Conservation (phyloP, 2,888 invertebrate species). For the Criorhina ranunculi region DNA sequence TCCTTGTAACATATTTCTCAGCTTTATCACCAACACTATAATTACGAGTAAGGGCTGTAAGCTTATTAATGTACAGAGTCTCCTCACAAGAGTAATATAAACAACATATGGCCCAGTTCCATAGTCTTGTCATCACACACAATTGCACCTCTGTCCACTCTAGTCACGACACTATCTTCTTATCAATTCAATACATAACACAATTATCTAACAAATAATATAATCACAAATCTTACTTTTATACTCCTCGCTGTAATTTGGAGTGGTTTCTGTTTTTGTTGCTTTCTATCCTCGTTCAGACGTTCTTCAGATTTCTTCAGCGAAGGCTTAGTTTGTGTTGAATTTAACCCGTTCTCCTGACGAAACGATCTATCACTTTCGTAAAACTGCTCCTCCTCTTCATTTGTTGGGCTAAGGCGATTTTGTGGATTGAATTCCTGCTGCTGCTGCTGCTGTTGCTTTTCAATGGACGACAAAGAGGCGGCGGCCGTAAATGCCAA, state of each 20-base stretch:
- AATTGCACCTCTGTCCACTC: not conserved
- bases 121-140: not conserved
- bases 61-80: too few species aligned
- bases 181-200: conserved; percentile 34
- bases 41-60: too few species aligned
- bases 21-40: too few species aligned
- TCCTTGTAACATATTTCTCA: too few species aligned
- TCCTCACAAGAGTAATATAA: not conserved
- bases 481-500: conserved; percentile 49
- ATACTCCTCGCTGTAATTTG: conserved; percentile 70
- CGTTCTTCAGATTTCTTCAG: conserved; percentile 29
- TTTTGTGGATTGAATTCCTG: conserved; percentile 56
- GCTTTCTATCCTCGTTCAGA: conserved; percentile 50
- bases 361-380: conserved; percentile 80
- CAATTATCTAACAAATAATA: conserved; percentile 21
- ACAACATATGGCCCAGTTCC: not conserved
- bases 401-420: conserved; percentile 82
- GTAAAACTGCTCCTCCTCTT: conserved; percentile 82
- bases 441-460: conserved; percentile 72
- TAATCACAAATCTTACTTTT: conserved; percentile 63
- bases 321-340: conserved; percentile 21
- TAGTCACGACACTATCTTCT: conserved; percentile 30
- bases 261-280: conserved; percentile 71
- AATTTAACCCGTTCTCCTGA: conserved; percentile 64
- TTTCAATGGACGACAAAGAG: conserved; percentile 75